Base-by-base conservation (phyloP, 2,113 vertebrate genomes). In the Oncorhynchus kisutch region DNA sequence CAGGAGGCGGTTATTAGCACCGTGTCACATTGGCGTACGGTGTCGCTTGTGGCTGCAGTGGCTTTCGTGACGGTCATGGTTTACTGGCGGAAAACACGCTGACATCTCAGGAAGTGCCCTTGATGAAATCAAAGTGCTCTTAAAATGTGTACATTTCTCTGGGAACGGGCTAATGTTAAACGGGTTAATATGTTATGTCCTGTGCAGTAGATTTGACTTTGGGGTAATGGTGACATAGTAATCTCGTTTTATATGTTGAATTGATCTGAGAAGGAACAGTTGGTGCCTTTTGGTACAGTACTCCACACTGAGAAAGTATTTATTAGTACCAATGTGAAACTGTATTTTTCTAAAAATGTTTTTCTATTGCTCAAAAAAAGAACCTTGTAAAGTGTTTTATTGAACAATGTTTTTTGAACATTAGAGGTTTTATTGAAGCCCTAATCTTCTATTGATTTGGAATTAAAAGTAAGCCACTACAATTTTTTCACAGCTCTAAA, bases 71-170 rank as follows among this genome's bases (percentile, higher is more conserved):
- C 75, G 9, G 72, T 91, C 34, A 62, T 88, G 64, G 84, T 91
- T 76, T 93, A 90, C 82, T 91, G 92, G 90, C 86, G 86, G 84
- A 88, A 78, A 83, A 87, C 85, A 0, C 91, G 81, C 74, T 94
- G 84, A 85, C 22, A 8, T 22, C 68, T 5, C 68, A 71, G 45
- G 34, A 70, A 13, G 34, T 57, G 24, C 67, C 31, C 48, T 74
- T 4, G 18, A 7, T 25, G 8, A 51, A 16, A 25, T 48, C 60
- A n/a, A 34, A 16, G 62, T 29, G 24, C 13, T 6, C 6, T 49
- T 70, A 54, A 22, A 24, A 16, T n/a, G 0, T 59, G 25, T 14
- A 72, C 51, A n/a, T 31, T 4, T 3, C 3, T 62, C 11, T 48
- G 22, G 29, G 31, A 39, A 34, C 16, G 16, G 66, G 31, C 16